Conservation (phyloP, 2,797 vertebrate species). For the Anguilla marmorata region DNA sequence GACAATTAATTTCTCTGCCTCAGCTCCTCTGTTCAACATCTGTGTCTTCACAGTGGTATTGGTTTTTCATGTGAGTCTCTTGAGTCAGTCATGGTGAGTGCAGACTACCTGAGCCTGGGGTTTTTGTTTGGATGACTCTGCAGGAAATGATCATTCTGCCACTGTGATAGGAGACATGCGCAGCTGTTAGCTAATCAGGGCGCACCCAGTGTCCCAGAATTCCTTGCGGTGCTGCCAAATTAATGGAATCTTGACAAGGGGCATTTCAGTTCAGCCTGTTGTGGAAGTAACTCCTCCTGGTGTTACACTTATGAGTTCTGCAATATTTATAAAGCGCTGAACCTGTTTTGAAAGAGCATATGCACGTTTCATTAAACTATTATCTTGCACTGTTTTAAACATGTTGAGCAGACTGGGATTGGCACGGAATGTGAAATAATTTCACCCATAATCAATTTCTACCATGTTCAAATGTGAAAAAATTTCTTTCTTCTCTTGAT, state of each 20-base stretch:
- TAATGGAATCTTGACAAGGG: constrained; percentile 1
- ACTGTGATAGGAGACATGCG: constrained; percentile 14
- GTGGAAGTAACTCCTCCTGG: not conserved
- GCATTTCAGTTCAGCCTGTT: not conserved
- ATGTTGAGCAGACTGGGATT: not conserved
- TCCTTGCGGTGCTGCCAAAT: not conserved
- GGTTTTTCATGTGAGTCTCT: constrained; percentile 66
- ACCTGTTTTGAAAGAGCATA: not conserved
- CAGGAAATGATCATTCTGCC: not conserved
- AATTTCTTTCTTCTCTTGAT: not conserved
- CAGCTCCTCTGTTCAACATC: not conserved
- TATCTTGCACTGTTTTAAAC: not conserved
- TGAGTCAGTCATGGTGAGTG: constrained; percentile 55
- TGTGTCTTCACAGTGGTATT: constrained; percentile 40
- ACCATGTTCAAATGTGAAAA: not conserved
- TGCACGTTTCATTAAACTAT: not conserved
- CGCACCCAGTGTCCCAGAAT: not conserved
- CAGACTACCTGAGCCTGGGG: constrained; percentile 46
- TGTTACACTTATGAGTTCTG: not conserved
- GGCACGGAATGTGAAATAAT: not conserved
- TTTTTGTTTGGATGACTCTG: constrained; percentile 6
- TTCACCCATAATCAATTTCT: not conserved
- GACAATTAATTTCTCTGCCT: not conserved
- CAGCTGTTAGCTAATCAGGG: not conserved
- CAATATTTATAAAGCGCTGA: not conserved